Base-by-base conservation (phyloP, 2,888 invertebrate genomes). In the Operophtera brumata region DNA sequence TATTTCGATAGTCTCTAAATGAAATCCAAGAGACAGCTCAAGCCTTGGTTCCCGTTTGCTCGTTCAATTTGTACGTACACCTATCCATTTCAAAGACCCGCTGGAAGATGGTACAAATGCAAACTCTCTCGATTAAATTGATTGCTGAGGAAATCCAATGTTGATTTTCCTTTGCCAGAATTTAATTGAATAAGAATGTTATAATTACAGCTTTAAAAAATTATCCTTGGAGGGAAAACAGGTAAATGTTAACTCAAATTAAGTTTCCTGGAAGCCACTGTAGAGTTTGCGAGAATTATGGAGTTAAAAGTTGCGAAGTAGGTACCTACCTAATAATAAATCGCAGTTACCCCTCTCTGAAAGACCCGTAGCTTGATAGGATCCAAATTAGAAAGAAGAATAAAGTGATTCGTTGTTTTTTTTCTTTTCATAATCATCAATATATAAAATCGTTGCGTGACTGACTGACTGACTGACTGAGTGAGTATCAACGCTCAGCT, bases 181-280 rank as follows among this genome's bases (percentile, higher is more conserved):
- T 52, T 46, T 36, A 52, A 52, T 42, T 46, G 36, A 47, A 52
- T 52, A 46, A 52, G 32, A 42, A n/a, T 25, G 32, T 12, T 26
- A 41, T 46, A 43, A 32, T 14, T 20, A 42, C 48, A 57, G 41
- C 57, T 57, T 57, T 53, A 57, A 49, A 42, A 59, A 63, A 53
- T 55, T 48, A 44, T 57, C 51, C 45, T 13, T 30, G 30, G 30
- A 46, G 39, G 40, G 53, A 60, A 57, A 55, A 51, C 48, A 59
- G 58, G 50, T 61, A 49, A 54, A 58, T 57, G 61, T 64, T 58
- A 61, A 61, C 59, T 58, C 46, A 42, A 59, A 48, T 57, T 51
- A 55, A 59, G 59, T 59, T 59, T 40, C 46, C 44, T 9, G 30
- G 2, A 41, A 47, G 43, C 35, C 32, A 41, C 52, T 52, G 47